Evolutionary conservation across 2,888 invertebrate genomes (phyloP).

Genomic region (Ectemnius lituratus): DNA sequence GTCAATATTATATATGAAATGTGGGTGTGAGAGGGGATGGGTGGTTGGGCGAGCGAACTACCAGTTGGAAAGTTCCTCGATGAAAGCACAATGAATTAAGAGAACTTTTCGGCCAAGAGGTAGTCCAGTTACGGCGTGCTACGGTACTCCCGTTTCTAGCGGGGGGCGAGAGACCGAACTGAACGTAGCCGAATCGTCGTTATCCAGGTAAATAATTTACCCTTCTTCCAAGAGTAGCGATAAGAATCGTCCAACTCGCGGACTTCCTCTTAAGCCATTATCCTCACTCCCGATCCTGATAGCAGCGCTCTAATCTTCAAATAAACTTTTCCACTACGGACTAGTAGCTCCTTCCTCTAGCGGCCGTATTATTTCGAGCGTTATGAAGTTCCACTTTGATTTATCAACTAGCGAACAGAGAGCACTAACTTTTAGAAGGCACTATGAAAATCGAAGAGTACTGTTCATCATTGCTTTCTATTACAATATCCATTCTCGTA

Average conservation of each 20-base stretch:
- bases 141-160: not conserved
- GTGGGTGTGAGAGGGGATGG: no score
- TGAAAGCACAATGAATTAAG: conserved; percentile 51
- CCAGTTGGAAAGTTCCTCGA: conserved; percentile 38
- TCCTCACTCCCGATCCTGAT: conserved; percentile 8
- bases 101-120: conserved; percentile 31
- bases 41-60: not conserved
- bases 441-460: no score
- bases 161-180: no score
- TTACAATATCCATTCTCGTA: no score
- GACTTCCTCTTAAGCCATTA: conserved; percentile 11
- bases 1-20: no score
- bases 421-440: no score
- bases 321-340: conserved; percentile 2
- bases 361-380: no score
- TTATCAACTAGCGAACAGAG: not conserved
- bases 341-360: no score
- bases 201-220: conserved; percentile 48
- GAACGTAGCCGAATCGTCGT: conserved; percentile 29
- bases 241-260: conserved; percentile 31
- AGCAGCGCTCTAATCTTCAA: conserved; percentile 1
- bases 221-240: conserved; percentile 11
- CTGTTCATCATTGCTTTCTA: no score
- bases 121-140: conserved; percentile 4
- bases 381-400: no score